Evolutionary conservation across 2,888 invertebrate species (phyloP).

Genomic region (Steinernema carpocapsae): DNA sequence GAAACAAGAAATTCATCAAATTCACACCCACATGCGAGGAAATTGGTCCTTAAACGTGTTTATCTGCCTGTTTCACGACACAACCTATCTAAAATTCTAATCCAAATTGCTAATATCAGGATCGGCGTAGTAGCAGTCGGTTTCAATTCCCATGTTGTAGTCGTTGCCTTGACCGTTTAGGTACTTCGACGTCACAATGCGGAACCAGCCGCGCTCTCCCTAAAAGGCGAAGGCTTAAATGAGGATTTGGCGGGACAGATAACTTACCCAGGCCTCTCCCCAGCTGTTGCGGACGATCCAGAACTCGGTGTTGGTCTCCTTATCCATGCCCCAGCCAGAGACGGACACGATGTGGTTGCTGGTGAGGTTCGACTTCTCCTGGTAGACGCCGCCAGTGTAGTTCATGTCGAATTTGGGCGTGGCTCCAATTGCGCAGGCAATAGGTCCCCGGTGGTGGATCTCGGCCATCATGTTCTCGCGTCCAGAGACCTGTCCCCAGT

Average conservation of each 20-base stretch:
- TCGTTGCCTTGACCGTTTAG: constrained; percentile 70
- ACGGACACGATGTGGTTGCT: constrained; percentile 72
- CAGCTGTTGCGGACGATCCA: constrained; percentile 73
- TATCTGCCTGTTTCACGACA: too few species aligned
- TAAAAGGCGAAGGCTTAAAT: constrained; percentile 40
- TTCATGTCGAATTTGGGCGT: constrained; percentile 68
- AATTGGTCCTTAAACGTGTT: too few species aligned
- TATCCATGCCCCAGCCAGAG: constrained; percentile 72
- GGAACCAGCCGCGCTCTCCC: constrained; percentile 70
- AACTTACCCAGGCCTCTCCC: constrained; percentile 71
- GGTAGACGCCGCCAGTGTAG: constrained; percentile 69
- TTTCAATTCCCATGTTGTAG: constrained; percentile 72
- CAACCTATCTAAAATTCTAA: constrained; percentile 40
- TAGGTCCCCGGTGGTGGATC: constrained; percentile 72
- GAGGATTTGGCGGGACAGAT: too few species aligned
- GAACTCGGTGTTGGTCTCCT: constrained; percentile 70
- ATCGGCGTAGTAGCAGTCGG: constrained; percentile 71
- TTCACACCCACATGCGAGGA: too few species aligned
- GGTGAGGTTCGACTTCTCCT: constrained; percentile 52
- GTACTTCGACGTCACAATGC: constrained; percentile 72
- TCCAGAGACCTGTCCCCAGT: constrained; percentile 69
- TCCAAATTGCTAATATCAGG: constrained; percentile 68
- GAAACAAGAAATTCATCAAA: too few species aligned
- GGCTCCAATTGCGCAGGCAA: constrained; percentile 70
- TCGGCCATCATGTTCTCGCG: constrained; percentile 72